These are phyloP conservation scores for Chrysogorgia sp. DNA, from an alignment of 92 coral and sea anemone genomes.

Conservation along the genomic window DNA sequence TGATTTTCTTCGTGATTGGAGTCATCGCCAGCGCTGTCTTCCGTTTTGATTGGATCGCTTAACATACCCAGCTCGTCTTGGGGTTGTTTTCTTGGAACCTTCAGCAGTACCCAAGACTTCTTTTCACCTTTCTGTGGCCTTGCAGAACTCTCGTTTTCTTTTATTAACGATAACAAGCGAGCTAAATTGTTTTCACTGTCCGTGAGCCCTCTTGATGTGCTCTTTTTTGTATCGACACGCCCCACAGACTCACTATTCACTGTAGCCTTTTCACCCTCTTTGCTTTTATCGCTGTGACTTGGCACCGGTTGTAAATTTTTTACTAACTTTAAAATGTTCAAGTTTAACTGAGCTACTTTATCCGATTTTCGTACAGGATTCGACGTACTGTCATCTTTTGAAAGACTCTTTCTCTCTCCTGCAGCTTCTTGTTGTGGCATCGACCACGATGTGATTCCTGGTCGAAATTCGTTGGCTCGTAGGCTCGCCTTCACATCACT, in stretches of 20 bases:
- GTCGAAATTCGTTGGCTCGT: constrained; percentile 28
- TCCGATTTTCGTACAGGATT: background rate
- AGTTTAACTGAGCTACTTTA: constrained; percentile 3
- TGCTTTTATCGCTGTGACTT: constrained; percentile 2
- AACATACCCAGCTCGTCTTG: constrained; percentile 39
- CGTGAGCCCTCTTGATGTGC: background rate
- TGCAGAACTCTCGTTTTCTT: background rate
- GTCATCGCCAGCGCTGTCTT: constrained; percentile 5
- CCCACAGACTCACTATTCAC: background rate
- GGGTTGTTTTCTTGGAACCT: constrained; percentile 71
- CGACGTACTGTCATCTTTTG: background rate
- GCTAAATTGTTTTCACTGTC: constrained; percentile 15
- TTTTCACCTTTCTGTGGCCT: constrained; percentile 68
- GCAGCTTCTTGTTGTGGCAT: background rate
- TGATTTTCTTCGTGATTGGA: background rate
- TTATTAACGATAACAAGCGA: constrained; percentile 4
- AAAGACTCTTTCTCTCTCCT: constrained; percentile 12
- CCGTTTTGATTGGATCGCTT: constrained; percentile 26
- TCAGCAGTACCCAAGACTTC: constrained; percentile 96
- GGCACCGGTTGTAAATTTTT: background rate
- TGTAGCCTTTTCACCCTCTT: background rate
- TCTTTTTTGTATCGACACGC: background rate
- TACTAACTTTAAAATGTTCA: constrained; percentile 20
- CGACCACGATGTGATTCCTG: constrained; percentile 19
- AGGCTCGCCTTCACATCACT: constrained; percentile 13